Evolutionary conservation across 2,113 vertebrate species (phyloP).

Genomic region (Chamaetylas fuelleborni): DNA sequence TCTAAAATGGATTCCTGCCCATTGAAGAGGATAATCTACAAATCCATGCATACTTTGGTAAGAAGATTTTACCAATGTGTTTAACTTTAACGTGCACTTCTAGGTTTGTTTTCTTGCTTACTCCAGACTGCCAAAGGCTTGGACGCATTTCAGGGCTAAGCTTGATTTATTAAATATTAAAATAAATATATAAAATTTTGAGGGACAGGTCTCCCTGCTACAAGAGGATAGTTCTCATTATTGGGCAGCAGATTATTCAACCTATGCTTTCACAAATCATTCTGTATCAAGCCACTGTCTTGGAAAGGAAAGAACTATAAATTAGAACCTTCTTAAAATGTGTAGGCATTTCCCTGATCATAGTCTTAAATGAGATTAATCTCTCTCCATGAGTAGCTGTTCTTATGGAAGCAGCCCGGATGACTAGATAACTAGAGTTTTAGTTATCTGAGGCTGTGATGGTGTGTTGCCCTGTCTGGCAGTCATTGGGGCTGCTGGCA

Average conservation of each 20-base stretch:
- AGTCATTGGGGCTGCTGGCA: background rate
- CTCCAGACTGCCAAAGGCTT: background rate
- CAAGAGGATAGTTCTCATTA: background rate
- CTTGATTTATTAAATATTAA: background rate
- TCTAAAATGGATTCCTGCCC: background rate
- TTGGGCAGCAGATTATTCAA: background rate
- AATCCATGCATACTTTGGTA: background rate
- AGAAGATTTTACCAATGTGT: background rate
- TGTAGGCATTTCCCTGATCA: background rate
- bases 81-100: background rate
- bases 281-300: background rate
- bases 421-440: background rate
- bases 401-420: background rate
- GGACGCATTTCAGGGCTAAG: background rate
- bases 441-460: background rate
- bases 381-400: background rate
- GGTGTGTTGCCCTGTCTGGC: background rate
- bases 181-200: background rate
- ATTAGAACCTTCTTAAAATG: background rate
- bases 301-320: background rate
- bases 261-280: background rate
- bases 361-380: background rate
- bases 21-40: background rate
- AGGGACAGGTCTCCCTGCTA: background rate
- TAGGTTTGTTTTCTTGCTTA: background rate